Percentiles rank a stretch among this genome's conserved stretches.
These are phyloP conservation scores for Acipenser ruthenus DNA, from an alignment of 2,797 vertebrate species.

Conservation along the genomic window DNA sequence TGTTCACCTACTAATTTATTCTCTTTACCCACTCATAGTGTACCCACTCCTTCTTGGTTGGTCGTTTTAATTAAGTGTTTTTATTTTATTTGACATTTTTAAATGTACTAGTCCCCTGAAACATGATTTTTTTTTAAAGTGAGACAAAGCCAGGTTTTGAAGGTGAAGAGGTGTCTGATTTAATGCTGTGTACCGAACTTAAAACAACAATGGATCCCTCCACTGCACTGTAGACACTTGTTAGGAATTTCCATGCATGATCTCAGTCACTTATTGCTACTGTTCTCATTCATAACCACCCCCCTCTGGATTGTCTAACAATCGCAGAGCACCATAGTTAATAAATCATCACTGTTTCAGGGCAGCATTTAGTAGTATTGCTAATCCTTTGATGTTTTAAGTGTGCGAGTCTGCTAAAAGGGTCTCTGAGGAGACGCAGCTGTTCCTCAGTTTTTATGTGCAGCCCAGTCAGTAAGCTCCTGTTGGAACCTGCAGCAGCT, in stretches of 20 bases:
- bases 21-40: too few relatives aligned
- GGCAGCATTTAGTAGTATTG: slow-evolving; percentile 34
- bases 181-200: too few relatives aligned
- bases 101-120: too few relatives aligned
- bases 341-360: slow-evolving; percentile 41
- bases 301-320: slow-evolving; percentile 14
- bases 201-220: too few relatives aligned
- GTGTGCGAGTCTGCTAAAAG: slow-evolving; percentile 29
- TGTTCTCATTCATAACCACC: slow-evolving; percentile 15
- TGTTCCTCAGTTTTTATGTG: slow-evolving; percentile 43
- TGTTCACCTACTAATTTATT: too few relatives aligned
- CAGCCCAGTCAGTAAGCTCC: slow-evolving; percentile 28
- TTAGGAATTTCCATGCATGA: slow-evolving; percentile 19
- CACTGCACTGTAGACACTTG: too few relatives aligned
- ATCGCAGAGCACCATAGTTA: slow-evolving; percentile 26
- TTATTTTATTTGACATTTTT: too few relatives aligned
- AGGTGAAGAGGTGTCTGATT: too few relatives aligned
- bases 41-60: too few relatives aligned
- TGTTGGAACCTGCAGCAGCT: slow-evolving; percentile 37
- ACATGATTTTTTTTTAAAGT: too few relatives aligned
- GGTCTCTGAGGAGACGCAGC: slow-evolving; percentile 34
- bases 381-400: slow-evolving; percentile 43
- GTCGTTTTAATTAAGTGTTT: too few relatives aligned
- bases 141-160: too few relatives aligned
- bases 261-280: slow-evolving; percentile 14